phyloP scores from a whole-genome alignment of 2,113 vertebrate species.

The Pseudonaja textilis region DNA sequence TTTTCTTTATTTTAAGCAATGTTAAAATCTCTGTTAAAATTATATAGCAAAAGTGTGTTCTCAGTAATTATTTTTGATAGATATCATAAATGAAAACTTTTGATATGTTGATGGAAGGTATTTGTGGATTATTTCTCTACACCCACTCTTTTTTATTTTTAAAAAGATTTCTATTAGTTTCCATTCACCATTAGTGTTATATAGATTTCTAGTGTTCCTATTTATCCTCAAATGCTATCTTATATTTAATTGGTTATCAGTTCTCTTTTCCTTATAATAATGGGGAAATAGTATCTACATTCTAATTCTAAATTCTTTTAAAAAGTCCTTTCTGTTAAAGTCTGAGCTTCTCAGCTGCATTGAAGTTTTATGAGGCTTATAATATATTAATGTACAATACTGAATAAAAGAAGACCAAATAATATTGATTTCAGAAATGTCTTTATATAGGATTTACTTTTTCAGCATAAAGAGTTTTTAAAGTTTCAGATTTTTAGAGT shows the following conservation, averaged over 20 bases:
- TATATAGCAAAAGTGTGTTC: not conserved
- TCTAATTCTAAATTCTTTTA: constrained; percentile 17
- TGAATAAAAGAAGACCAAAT: constrained; percentile 5
- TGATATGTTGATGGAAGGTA: not conserved
- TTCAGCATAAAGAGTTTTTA: constrained; percentile 18
- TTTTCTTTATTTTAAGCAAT: too few relatives aligned
- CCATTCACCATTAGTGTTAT: constrained; percentile 23
- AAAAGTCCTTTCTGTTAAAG: constrained; percentile 35
- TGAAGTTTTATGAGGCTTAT: constrained; percentile 48
- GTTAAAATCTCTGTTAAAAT: too few relatives aligned
- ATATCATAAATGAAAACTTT: constrained; percentile 3
- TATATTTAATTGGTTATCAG: constrained; percentile 26
- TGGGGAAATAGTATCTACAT: constrained; percentile 3
- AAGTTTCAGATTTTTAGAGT: constrained; percentile 7
- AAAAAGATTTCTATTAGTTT: not conserved
- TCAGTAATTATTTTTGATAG: not conserved
- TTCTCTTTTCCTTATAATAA: constrained; percentile 39
- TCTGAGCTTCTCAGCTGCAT: constrained; percentile 45
- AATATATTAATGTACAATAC: constrained; percentile 42
- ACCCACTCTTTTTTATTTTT: not conserved
- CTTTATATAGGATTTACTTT: not conserved
- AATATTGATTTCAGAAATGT: constrained; percentile 36
- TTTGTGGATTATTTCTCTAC: not conserved
- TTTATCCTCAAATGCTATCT: constrained; percentile 15
- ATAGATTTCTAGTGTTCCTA: constrained; percentile 28